Evolutionary conservation across 2,888 invertebrate species (phyloP), one percentile per base, ranked within the genome.

Genomic region (Ochlodes sylvanus): DNA sequence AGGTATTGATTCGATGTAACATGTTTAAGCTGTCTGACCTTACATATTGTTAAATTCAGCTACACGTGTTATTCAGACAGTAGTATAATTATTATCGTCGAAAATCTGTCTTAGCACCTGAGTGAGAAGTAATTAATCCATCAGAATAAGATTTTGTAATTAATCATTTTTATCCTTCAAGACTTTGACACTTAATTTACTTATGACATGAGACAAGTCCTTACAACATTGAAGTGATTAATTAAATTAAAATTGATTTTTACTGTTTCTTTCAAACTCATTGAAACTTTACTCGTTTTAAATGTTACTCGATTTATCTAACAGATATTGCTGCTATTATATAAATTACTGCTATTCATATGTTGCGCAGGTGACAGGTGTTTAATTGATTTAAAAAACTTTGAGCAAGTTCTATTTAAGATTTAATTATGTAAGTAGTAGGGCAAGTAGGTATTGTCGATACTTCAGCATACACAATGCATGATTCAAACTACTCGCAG

Each of bases 1-100:
- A 77, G 75, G 73, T 73, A 70, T 72, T 74, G 74, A 73, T 72
- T 71, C 69, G 63, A 66, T 72, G 69, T 70, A 70, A 73, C 67
- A 69, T 68, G 72, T 71, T 57, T 69, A 70, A 63, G 72, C 52
- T 70, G 67, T 71, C 41, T 66, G 77, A 72, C 77, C 77, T 77
- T 73, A 73, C 42, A 70, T 64, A 21, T 70, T 71, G 67, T 71
- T 74, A 72, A 70, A 67, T 69, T 70, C 57, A 71, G 70, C 71
- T 64, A 73, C 71, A 70, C 62, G 63, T 63, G 34, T 50, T 14
- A 71, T 71, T 71, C 70, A 72, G 68, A 69, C 68, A 65, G 61
- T 66, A 65, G 15, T 32, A 9, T 5, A 19, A 21, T 27, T 4
- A 27, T 27, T 64, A 50, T 54, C 54, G 34, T 38, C 42, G 54